Evolutionary conservation across 1,140 invertebrate genomes (phyloP).

Genomic region (Oppia nitens): DNA sequence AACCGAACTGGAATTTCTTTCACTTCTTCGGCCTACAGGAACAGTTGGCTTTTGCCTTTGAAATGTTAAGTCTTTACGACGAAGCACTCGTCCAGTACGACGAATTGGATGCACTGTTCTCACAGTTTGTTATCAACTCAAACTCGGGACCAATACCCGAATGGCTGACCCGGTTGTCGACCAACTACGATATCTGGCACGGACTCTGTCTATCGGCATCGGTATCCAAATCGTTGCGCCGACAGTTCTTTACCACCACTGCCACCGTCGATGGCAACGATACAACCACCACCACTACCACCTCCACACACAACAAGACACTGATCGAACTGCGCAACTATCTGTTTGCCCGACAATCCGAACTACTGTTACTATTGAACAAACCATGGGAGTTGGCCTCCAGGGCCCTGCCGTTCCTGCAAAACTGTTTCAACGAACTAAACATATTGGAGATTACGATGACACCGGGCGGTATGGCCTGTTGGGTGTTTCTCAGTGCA

Average conservation of each 20-base stretch:
- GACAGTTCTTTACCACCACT: constrained; percentile 4
- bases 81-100: constrained; percentile 93
- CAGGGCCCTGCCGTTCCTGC: constrained; percentile 63
- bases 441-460: constrained; percentile 45
- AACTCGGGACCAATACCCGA: constrained; percentile 47
- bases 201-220: constrained; percentile 17
- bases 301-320: neutral
- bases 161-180: constrained; percentile 14
- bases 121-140: constrained; percentile 85
- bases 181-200: constrained; percentile 13
- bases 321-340: constrained; percentile 83
- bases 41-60: constrained; percentile 81
- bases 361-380: constrained; percentile 55
- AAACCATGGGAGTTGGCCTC: constrained; percentile 53
- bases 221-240: constrained; percentile 2
- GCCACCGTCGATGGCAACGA: neutral
- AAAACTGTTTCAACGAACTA: constrained; percentile 65
- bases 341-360: constrained; percentile 78
- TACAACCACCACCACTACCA: neutral
- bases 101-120: constrained; percentile 88
- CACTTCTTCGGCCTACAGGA: constrained; percentile 87
- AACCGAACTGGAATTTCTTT: constrained; percentile 80
- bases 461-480: constrained; percentile 63
- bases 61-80: constrained; percentile 79
- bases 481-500: constrained; percentile 82